Percentiles rank a stretch among this genome's conserved stretches.
phyloP scores from a whole-genome alignment of 2,888 invertebrate species.

The Eupeodes luniger region DNA sequence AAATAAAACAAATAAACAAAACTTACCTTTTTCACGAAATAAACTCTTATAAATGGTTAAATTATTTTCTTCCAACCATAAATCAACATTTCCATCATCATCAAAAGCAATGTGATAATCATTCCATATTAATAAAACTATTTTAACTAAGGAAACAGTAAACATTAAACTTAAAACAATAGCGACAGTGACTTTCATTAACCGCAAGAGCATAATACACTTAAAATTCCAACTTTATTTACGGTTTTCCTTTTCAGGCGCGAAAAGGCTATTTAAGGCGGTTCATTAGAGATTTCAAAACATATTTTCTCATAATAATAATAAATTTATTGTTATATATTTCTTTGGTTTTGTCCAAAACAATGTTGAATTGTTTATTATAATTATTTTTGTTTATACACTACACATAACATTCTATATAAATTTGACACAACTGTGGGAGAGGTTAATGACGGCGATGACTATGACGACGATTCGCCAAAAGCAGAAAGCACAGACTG shows the following conservation, averaged over 20 bases:
- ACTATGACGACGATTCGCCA: conserved; percentile 15
- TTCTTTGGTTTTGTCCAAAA: not conserved
- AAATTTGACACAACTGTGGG: conserved; percentile 72
- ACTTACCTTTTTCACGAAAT: conserved; percentile 90
- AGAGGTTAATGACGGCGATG: conserved; percentile 41
- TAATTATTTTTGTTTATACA: conserved; percentile 64
- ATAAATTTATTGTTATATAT: conserved; percentile 13
- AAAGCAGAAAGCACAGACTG: conserved; percentile 62
- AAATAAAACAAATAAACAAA: not conserved
- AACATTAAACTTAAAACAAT: conserved; percentile 85
- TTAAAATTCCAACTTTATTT: conserved; percentile 17
- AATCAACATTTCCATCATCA: conserved; percentile 88
- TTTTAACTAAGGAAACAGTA: conserved; percentile 84
- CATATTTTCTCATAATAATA: conserved; percentile 18
- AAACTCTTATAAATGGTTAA: conserved; percentile 88
- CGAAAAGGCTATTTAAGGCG: conserved; percentile 13
- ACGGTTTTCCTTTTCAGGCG: conserved; percentile 28
- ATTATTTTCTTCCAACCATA: conserved; percentile 91
- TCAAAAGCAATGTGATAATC: conserved; percentile 81
- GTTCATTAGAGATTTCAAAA: conserved; percentile 30
- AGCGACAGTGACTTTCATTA: conserved; percentile 84
- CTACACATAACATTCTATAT: conserved; percentile 37
- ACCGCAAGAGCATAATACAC: conserved; percentile 82
- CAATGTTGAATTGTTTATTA: conserved; percentile 44
- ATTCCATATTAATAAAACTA: conserved; percentile 84